Conservation (phyloP, 2,113 vertebrate genomes). For the Phasianus colchicus region DNA sequence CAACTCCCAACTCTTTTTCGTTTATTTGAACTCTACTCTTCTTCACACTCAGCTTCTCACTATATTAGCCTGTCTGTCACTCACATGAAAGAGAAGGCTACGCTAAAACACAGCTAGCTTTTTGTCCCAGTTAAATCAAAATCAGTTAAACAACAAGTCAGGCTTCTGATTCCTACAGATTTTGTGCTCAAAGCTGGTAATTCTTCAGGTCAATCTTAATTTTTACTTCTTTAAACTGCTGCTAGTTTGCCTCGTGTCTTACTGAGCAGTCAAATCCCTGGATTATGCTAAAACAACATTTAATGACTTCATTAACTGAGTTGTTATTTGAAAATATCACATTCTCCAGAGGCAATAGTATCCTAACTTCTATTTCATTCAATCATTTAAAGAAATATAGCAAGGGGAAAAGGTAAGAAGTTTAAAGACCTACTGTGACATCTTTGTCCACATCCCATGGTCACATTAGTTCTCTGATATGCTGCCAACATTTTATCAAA, state of each 20-base stretch:
- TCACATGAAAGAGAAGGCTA: neutral
- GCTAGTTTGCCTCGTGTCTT: neutral
- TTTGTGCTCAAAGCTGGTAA: neutral
- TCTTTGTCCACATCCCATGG: neutral
- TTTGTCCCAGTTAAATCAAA: neutral
- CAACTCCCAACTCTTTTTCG: neutral
- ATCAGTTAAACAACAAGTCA: neutral
- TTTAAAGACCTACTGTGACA: neutral
- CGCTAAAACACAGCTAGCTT: neutral
- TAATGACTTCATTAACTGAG: neutral
- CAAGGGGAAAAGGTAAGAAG: neutral
- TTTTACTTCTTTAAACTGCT: neutral
- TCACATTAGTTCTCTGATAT: neutral
- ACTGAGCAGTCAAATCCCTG: neutral
- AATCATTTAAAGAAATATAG: neutral
- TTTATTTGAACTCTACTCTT: neutral
- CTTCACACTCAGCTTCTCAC: neutral
- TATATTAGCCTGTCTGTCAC: neutral
- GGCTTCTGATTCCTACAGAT: neutral
- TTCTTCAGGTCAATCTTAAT: neutral
- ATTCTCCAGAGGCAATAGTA: neutral
- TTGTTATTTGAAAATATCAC: neutral
- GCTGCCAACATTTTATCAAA: conserved; percentile 30
- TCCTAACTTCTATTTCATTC: neutral
- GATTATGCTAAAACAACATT: neutral